phyloP scores from a whole-genome alignment of 2,888 invertebrate species.

The Halocaridina rubra region DNA sequence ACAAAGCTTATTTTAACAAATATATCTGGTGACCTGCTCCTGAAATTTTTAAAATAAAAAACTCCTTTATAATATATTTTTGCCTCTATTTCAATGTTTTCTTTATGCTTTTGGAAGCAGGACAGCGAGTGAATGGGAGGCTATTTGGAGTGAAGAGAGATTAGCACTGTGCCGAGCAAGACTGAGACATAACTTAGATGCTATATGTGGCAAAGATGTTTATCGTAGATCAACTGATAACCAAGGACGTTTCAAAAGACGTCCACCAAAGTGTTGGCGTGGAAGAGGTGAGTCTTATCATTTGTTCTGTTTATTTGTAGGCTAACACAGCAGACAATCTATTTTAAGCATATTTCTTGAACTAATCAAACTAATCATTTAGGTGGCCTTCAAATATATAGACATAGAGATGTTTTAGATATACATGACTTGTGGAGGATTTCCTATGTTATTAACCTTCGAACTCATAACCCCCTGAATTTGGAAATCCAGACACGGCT shows the following conservation, averaged over 20 bases:
- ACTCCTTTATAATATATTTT: background rate
- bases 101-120: constrained; percentile 67
- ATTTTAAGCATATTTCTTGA: no score
- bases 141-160: constrained; percentile 74
- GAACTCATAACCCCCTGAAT: no score
- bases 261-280: background rate
- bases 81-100: background rate
- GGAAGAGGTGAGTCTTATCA: background rate
- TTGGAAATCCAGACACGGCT: no score
- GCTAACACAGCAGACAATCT: no score
- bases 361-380: no score
- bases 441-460: no score
- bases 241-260: background rate
- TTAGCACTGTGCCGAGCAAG: constrained; percentile 74
- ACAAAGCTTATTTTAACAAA: no score
- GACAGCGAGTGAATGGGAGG: constrained; percentile 74
- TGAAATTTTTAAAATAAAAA: background rate
- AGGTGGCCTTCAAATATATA: no score
- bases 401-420: no score
- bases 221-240: constrained; percentile 69
- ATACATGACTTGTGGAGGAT: no score
- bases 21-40: background rate
- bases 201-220: constrained; percentile 76
- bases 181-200: constrained; percentile 73
- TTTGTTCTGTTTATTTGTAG: no score